These are phyloP conservation scores for Rhodophaea formosa DNA, from an alignment of 2,888 invertebrate genomes.

Conservation along the genomic window DNA sequence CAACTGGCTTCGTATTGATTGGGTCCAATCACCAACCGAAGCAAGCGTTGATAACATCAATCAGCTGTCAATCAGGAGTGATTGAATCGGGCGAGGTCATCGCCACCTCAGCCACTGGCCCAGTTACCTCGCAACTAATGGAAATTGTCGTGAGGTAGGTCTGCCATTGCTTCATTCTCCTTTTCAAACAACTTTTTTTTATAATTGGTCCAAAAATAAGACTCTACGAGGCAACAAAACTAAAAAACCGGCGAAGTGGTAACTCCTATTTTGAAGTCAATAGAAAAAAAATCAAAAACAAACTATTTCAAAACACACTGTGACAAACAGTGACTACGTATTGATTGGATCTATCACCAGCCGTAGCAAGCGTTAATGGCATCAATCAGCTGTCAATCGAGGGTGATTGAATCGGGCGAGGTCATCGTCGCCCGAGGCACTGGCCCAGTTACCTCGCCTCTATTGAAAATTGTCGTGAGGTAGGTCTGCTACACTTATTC, in stretches of 20 bases:
- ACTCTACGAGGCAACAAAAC: too few species aligned
- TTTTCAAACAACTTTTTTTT: too few species aligned
- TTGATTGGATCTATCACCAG: neutral
- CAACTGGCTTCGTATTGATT: neutral
- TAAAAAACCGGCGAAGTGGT: too few species aligned
- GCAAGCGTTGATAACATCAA: constrained; percentile 7
- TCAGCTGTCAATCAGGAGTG: constrained; percentile 9
- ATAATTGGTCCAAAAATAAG: too few species aligned
- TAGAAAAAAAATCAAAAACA: too few species aligned
- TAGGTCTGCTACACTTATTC: neutral
- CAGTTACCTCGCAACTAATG: neutral
- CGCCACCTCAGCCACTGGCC: neutral
- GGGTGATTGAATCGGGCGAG: constrained; percentile 4
- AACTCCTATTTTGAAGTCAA: too few species aligned
- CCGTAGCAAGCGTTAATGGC: neutral
- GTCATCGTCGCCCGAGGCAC: neutral
- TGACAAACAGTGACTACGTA: neutral
- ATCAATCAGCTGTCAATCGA: constrained; percentile 12
- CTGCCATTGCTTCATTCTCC: neutral
- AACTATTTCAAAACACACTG: too few species aligned
- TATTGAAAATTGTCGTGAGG: neutral
- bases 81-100: constrained; percentile 6
- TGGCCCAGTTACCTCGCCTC: neutral
- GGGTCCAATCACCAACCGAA: neutral
- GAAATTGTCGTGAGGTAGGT: neutral